phyloP scores from a whole-genome alignment of 2,113 vertebrate species.

The Gymnocephalus cernua region DNA sequence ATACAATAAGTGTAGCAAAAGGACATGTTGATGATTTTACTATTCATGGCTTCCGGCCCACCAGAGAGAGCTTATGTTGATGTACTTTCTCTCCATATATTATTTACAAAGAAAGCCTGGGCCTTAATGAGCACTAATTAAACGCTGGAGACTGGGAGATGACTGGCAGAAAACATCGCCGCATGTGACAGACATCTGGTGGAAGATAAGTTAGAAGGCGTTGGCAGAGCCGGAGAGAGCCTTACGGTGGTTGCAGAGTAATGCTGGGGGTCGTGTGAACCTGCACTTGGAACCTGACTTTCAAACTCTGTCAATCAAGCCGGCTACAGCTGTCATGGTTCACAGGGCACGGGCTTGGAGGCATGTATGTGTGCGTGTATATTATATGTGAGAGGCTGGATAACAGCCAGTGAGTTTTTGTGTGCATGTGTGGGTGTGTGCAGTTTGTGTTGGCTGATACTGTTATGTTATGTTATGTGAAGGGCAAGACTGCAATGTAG shows the following conservation, averaged over 20 bases:
- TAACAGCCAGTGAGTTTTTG: constrained; percentile 32
- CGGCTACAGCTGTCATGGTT: constrained; percentile 73
- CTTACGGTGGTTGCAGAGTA: constrained; percentile 37
- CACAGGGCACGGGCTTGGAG: constrained; percentile 55
- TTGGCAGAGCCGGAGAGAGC: constrained; percentile 39
- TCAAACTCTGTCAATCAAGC: constrained; percentile 77
- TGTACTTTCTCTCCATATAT: constrained; percentile 75
- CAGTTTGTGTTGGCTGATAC: constrained; percentile 1
- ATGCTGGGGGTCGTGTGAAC: constrained; percentile 67
- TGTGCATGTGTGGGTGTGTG: constrained; percentile 7
- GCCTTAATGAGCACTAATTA: constrained; percentile 83
- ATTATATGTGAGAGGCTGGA: constrained; percentile 46
- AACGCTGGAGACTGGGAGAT: constrained; percentile 72
- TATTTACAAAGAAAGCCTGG: constrained; percentile 79
- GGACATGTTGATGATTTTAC: constrained; percentile 59
- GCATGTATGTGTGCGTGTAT: constrained; percentile 14
- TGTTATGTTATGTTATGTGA: constrained; percentile 16
- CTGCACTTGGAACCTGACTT: constrained; percentile 75
- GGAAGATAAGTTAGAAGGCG: constrained; percentile 65
- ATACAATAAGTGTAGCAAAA: constrained; percentile 41
- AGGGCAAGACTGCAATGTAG: constrained; percentile 20
- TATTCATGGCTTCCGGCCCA: constrained; percentile 61
- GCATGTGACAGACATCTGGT: constrained; percentile 82
- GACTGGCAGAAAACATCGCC: constrained; percentile 80
- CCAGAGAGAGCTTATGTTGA: constrained; percentile 72